A percentile compares a stretch with the other conserved stretches of the same genome.
Evolutionary conservation across 2,113 vertebrate genomes (phyloP).

Genomic region (Phylloscopus whistleri): DNA sequence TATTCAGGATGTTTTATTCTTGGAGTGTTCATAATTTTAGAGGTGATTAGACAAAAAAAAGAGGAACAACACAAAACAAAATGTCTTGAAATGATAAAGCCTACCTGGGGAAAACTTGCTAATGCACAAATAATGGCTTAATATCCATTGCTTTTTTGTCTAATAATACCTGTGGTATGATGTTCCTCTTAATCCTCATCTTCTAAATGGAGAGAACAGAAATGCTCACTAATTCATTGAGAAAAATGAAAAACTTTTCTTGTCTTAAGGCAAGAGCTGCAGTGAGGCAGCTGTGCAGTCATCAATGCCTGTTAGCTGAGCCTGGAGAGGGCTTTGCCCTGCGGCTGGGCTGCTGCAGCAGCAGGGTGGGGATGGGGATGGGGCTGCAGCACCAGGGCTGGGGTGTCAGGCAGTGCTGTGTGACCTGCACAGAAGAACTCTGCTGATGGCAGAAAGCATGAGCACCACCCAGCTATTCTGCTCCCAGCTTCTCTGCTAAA

Average conservation of each 20-base stretch:
- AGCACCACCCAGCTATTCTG: background rate
- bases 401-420: background rate
- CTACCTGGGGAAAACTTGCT: conserved; percentile 70
- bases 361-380: background rate
- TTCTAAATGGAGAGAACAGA: conserved; percentile 3
- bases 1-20: conserved; percentile 76
- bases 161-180: conserved; percentile 50
- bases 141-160: conserved; percentile 56
- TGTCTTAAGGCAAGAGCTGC: background rate
- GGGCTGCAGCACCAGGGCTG: background rate
- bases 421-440: background rate
- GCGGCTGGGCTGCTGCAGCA: background rate
- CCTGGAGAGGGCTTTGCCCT: background rate
- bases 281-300: background rate
- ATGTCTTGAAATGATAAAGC: conserved; percentile 72
- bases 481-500: background rate
- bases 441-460: background rate
- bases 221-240: conserved; percentile 20
- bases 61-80: conserved; percentile 64
- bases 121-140: conserved; percentile 76
- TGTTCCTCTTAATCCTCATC: conserved; percentile 36
- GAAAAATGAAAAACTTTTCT: background rate
- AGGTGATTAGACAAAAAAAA: conserved; percentile 74
- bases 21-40: conserved; percentile 76
- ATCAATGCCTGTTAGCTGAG: background rate